Base-by-base conservation (phyloP, 2,113 vertebrate species). In the Charadrius vociferus region DNA sequence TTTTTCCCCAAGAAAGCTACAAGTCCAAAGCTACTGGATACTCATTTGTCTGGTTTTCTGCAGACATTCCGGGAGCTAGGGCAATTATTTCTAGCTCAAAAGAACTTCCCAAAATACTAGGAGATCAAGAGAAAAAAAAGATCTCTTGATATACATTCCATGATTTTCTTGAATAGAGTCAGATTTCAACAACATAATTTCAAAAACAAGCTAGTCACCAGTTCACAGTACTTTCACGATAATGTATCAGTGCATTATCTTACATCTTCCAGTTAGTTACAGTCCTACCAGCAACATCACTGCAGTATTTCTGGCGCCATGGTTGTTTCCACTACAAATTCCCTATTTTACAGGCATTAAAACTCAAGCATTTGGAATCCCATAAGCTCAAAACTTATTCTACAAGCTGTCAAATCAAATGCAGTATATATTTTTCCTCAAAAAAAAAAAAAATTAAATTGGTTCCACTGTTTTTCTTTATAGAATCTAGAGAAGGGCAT, bases 151-250 rank as follows among this genome's bases (percentile, higher is more conserved):
- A 86, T n/a, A 71, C 27, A 62, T 85, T 87, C 50, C 61, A 68
- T 86, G 30, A 86, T 82, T 96, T 86, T 80, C 47, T 83, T 59
- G 41, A 86, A 95, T 63, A 86, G 49, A 91, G 82, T 81, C 87
- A 58, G 47, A 94, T 96, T 89, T 96, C 82, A 73, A 73, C n/a
- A 84, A 68, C 62, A 88, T 58, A 93, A 94, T 94, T 84, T 95
- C 68, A 93, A 97, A 81, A 24, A 39, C 37, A 85, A 85, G 7
- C 50, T 68, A 43, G 41, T 49, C 41, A 59, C 8, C 43, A 78
- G 32, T 81, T 93, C 81, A 88, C 66, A 92, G 47, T 79, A 80
- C 23, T 68, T 89, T 41, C n/a, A 93, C 27, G 1, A 72, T 78
- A 89, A 73, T 21, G 19, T 39, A 65, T 66, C 41, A 45, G 52